Conservation (phyloP, 2,888 invertebrate genomes). For the Limnephilus auricula region DNA sequence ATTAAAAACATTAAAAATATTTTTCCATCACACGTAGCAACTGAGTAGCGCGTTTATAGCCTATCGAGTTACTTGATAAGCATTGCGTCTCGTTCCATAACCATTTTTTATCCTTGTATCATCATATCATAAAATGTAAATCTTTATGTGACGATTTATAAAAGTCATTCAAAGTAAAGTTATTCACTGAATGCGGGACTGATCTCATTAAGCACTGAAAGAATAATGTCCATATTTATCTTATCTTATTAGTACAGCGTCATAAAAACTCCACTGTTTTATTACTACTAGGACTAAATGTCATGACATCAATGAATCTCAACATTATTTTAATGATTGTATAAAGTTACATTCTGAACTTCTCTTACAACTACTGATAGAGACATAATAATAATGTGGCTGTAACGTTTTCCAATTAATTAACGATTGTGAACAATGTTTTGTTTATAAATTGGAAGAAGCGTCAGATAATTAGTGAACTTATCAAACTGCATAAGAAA, state of each 20-base stretch:
- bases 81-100: too few species aligned
- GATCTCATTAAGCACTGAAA: not conserved
- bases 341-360: not conserved
- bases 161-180: not conserved
- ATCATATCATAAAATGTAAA: not conserved
- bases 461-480: not conserved
- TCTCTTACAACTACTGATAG: not conserved
- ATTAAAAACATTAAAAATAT: too few species aligned
- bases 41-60: too few species aligned
- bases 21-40: too few species aligned
- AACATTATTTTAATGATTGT: not conserved
- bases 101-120: too few species aligned
- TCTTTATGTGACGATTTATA: too few species aligned
- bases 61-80: too few species aligned
- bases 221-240: not conserved
- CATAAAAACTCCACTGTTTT: not conserved
- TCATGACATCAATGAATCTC: not conserved
- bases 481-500: too few species aligned
- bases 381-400: not conserved
- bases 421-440: not conserved
- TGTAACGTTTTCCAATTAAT: not conserved
- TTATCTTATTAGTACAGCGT: constrained; percentile 2
- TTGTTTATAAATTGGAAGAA: not conserved
- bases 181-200: not conserved
- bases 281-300: not conserved